phyloP scores from a whole-genome alignment of 2,797 vertebrate genomes.

The Hozukius guyotensis region DNA sequence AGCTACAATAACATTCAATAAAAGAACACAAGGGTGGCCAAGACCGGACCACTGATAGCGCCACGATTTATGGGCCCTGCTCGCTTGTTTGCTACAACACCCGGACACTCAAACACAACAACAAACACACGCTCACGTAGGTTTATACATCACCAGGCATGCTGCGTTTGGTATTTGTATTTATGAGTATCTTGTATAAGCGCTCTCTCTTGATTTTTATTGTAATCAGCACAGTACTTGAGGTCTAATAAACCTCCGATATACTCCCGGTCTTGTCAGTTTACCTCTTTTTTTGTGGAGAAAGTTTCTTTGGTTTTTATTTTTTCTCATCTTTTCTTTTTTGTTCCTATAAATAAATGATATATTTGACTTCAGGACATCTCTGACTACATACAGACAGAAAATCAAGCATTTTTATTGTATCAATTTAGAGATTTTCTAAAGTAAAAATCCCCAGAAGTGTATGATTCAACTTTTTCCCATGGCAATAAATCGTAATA shows the following conservation, averaged over 20 bases:
- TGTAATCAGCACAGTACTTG: background rate
- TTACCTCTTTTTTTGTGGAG: background rate
- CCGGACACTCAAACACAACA: background rate
- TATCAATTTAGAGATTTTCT: too few species aligned
- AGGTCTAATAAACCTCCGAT: background rate
- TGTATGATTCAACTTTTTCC: too few species aligned
- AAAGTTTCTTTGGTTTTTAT: background rate
- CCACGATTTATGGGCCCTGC: slow-evolving; percentile 71
- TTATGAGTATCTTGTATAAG: background rate
- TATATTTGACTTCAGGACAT: too few species aligned
- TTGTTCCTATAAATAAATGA: too few species aligned
- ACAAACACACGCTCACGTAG: background rate
- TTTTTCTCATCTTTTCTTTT: too few species aligned
- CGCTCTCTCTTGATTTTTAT: background rate
- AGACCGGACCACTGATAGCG: slow-evolving; percentile 70
- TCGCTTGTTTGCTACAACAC: slow-evolving; percentile 41
- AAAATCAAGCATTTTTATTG: too few species aligned
- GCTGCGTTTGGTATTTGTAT: background rate
- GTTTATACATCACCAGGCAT: background rate
- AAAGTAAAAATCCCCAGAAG: too few species aligned
- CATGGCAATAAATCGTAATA: too few species aligned
- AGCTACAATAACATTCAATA: slow-evolving; percentile 78
- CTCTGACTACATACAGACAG: too few species aligned
- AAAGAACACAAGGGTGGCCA: slow-evolving; percentile 72
- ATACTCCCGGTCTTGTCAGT: background rate